phyloP scores from a whole-genome alignment of 2,113 vertebrate species.

The Sphyrna mokarran region DNA sequence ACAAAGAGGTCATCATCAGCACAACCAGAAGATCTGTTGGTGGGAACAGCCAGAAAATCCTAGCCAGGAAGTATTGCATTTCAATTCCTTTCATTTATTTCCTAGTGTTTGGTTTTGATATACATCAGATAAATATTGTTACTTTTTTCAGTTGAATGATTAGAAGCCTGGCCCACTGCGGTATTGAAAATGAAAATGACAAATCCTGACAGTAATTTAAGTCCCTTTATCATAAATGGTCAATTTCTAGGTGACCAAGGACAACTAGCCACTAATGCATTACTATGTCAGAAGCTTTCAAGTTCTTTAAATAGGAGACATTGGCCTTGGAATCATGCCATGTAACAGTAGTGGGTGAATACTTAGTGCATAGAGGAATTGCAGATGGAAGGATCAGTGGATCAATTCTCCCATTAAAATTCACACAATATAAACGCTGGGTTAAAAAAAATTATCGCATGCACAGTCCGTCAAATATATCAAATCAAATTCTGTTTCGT shows the following conservation, averaged over 20 bases:
- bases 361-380: neutral
- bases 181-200: neutral
- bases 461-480: neutral
- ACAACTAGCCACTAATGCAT: neutral
- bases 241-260: neutral
- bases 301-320: neutral
- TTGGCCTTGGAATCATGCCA: constrained; percentile 17
- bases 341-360: neutral
- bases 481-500: neutral
- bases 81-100: neutral
- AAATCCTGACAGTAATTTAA: neutral
- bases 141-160: neutral
- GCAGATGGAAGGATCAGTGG: neutral
- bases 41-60: too few species aligned
- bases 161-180: neutral
- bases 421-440: neutral
- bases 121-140: neutral
- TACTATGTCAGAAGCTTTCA: neutral
- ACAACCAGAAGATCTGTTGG: too few species aligned
- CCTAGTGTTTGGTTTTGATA: neutral
- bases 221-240: neutral
- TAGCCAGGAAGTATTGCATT: neutral
- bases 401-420: neutral
- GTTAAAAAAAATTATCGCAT: neutral
- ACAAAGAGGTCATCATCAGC: too few species aligned